These are phyloP conservation scores for Decapterus maruadsi DNA, from an alignment of 2,797 vertebrate genomes.

Conservation along the genomic window DNA sequence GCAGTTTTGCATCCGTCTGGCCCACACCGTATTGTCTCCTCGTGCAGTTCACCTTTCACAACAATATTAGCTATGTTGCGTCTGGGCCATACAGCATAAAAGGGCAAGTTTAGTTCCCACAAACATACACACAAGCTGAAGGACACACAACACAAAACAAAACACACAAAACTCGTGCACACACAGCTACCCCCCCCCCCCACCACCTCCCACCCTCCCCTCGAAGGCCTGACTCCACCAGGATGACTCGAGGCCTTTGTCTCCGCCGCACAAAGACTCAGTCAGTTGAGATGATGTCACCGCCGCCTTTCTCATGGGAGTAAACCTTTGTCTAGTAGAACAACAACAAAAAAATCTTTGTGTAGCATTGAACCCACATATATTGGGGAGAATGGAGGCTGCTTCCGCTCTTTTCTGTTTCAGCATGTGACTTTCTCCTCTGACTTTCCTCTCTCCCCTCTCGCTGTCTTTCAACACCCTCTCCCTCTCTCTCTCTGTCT, in stretches of 20 bases:
- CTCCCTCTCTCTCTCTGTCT: constrained; percentile 30
- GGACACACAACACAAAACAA: constrained; percentile 38
- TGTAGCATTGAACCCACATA: constrained; percentile 85
- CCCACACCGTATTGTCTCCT: constrained; percentile 51
- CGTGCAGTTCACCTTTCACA: constrained; percentile 66
- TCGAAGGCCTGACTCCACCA: constrained; percentile 71
- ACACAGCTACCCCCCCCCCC: constrained; percentile 35
- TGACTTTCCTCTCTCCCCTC: constrained; percentile 50
- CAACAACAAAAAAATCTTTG: constrained; percentile 90
- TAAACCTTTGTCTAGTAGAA: constrained; percentile 87
- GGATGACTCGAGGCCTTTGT: constrained; percentile 88
- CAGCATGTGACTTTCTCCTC: constrained; percentile 80
- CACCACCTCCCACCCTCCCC: constrained; percentile 8
- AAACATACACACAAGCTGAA: constrained; percentile 54
- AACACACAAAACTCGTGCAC: constrained; percentile 43
- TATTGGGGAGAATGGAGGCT: constrained; percentile 74
- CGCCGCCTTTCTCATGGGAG: constrained; percentile 87
- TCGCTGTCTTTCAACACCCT: constrained; percentile 51
- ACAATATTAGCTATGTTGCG: constrained; percentile 73
- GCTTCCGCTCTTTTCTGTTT: constrained; percentile 84
- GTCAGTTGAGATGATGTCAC: constrained; percentile 90
- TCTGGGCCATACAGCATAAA: constrained; percentile 63
- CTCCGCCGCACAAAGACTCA: constrained; percentile 85
- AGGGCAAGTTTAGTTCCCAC: constrained; percentile 72
- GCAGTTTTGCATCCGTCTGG: constrained; percentile 52